These are phyloP conservation scores for Saccostrea echinata DNA, from an alignment of 1,140 invertebrate genomes.

Conservation along the genomic window DNA sequence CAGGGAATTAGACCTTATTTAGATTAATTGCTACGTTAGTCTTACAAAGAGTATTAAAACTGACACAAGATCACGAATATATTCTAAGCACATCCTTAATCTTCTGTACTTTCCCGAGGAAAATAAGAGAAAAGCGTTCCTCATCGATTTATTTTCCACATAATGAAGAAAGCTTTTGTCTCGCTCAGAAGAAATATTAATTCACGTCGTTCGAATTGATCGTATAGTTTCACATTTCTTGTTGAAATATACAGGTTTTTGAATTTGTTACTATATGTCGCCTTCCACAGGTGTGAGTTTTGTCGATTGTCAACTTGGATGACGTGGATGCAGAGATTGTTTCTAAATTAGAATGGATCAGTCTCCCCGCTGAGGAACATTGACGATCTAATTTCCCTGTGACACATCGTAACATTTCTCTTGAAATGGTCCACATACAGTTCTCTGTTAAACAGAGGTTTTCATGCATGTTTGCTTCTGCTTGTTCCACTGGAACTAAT, in stretches of 20 bases:
- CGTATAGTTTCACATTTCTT: slow-evolving; percentile 16
- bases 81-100: slow-evolving; percentile 24
- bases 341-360: neutral
- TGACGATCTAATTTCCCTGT: slow-evolving; percentile 21
- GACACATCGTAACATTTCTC: neutral
- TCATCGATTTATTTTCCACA: slow-evolving; percentile 31
- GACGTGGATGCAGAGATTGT: slow-evolving; percentile 9
- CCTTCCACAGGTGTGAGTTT: neutral
- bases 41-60: neutral
- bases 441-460: neutral
- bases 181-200: slow-evolving; percentile 32
- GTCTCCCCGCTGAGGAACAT: neutral
- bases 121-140: slow-evolving; percentile 28
- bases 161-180: slow-evolving; percentile 33
- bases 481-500: neutral
- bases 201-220: slow-evolving; percentile 10
- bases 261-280: neutral
- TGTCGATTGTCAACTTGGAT: neutral
- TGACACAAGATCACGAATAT: slow-evolving; percentile 6
- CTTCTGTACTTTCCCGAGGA: slow-evolving; percentile 13
- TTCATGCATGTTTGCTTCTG: slow-evolving; percentile 16
- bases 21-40: neutral
- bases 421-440: neutral
- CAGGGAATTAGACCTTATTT: neutral
- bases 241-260: slow-evolving; percentile 30